These are phyloP conservation scores for Coptotermes formosanus DNA, from an alignment of 1,140 invertebrate species.

Conservation along the genomic window DNA sequence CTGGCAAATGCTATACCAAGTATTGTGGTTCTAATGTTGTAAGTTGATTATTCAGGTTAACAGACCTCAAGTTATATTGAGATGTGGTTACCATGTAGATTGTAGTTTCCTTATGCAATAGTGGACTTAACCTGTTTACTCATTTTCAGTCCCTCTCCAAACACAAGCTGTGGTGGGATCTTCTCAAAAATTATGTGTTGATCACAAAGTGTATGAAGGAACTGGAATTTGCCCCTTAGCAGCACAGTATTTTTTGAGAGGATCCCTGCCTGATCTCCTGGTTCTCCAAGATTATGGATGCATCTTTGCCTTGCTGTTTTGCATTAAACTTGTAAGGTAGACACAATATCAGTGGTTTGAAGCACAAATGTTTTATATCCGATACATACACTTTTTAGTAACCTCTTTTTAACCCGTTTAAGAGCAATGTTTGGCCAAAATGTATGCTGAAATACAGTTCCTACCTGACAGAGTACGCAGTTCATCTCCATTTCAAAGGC, in stretches of 20 bases:
- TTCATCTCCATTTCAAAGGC: no score
- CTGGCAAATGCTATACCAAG: not conserved
- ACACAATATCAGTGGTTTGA: no score
- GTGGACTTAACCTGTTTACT: not conserved
- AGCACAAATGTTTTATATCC: no score
- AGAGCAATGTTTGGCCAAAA: no score
- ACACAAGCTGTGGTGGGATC: conserved; percentile 20
- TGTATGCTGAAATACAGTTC: no score
- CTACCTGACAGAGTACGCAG: no score
- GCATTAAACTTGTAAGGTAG: no score
- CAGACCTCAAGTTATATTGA: not conserved
- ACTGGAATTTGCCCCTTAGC: not conserved
- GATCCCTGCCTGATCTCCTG: conserved; percentile 31
- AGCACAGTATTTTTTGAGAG: conserved; percentile 35
- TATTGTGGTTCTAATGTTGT: not conserved
- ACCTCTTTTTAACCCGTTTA: no score
- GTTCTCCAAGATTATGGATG: not conserved
- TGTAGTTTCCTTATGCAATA: not conserved
- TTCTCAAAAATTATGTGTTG: conserved; percentile 20
- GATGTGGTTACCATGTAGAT: not conserved
- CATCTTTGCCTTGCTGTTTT: no score
- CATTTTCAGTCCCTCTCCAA: not conserved
- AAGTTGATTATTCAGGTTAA: not conserved
- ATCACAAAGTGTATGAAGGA: not conserved
- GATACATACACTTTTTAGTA: no score